These are phyloP conservation scores for Clanis bilineata DNA, from an alignment of 2,888 invertebrate species.

Conservation along the genomic window DNA sequence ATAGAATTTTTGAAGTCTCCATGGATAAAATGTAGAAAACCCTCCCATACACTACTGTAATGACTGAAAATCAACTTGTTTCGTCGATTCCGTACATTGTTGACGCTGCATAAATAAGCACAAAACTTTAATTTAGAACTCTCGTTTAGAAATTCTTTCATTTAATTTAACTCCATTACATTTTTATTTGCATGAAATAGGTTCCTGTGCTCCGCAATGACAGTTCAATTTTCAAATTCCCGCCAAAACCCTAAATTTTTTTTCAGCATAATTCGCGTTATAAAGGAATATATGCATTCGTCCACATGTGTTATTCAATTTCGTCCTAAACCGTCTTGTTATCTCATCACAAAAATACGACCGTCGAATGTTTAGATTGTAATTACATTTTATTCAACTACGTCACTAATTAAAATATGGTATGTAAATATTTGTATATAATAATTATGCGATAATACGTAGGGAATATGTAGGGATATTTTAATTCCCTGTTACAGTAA, in stretches of 20 bases:
- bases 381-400: constrained; percentile 2
- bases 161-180: no score
- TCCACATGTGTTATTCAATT: constrained; percentile 6
- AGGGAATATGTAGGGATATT: constrained; percentile 7
- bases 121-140: neutral
- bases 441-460: neutral
- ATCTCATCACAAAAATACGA: neutral
- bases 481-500: neutral
- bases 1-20: no score
- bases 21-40: no score
- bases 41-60: no score
- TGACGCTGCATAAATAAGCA: neutral
- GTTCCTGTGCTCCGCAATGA: no score
- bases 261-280: neutral
- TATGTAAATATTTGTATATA: constrained; percentile 21
- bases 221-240: no score
- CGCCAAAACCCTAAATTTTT: neutral
- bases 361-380: constrained; percentile 13
- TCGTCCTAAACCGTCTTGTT: constrained; percentile 12
- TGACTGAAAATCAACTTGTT: no score
- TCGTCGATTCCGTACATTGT: neutral
- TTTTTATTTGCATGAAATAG: no score
- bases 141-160: no score
- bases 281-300: neutral
- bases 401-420: constrained; percentile 14